These are phyloP conservation scores for Melanocharis versteri DNA, from an alignment of 2,113 vertebrate species.

Conservation along the genomic window DNA sequence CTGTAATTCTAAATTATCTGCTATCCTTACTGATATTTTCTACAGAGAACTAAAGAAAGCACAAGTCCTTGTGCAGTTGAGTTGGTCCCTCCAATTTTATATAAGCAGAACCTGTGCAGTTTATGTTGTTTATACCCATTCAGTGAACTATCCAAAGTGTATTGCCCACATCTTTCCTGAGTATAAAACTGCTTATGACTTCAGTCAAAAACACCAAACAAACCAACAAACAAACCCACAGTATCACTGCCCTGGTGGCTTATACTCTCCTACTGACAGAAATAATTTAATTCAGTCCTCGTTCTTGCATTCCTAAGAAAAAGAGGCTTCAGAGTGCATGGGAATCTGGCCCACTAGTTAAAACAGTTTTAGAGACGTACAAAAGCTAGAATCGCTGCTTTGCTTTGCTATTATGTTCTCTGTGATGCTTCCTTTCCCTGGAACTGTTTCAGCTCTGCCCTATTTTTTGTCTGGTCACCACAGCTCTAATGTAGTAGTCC, in stretches of 20 bases:
- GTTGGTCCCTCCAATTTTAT: not conserved
- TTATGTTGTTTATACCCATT: not conserved
- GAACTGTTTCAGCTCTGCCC: slow-evolving; percentile 9
- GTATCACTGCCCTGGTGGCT: not conserved
- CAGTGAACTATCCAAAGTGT: not conserved
- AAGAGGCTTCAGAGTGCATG: not conserved
- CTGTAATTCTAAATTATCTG: not conserved
- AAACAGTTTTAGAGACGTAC: not conserved
- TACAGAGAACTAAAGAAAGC: not conserved
- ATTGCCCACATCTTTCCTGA: not conserved
- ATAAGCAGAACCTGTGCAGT: not conserved
- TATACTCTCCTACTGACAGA: not conserved
- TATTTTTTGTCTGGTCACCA: slow-evolving; percentile 38
- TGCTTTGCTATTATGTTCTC: not conserved
- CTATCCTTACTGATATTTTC: not conserved
- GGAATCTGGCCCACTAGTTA: not conserved
- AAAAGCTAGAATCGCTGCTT: not conserved
- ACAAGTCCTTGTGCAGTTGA: not conserved
- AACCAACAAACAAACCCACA: not conserved
- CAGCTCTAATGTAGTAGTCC: slow-evolving; percentile 12
- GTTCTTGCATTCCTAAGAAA: not conserved
- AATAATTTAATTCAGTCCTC: not conserved
- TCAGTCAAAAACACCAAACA: not conserved
- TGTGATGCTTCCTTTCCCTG: not conserved
- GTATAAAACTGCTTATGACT: not conserved